Conservation (phyloP, 1,140 invertebrate genomes). For the Papilio helenus region DNA sequence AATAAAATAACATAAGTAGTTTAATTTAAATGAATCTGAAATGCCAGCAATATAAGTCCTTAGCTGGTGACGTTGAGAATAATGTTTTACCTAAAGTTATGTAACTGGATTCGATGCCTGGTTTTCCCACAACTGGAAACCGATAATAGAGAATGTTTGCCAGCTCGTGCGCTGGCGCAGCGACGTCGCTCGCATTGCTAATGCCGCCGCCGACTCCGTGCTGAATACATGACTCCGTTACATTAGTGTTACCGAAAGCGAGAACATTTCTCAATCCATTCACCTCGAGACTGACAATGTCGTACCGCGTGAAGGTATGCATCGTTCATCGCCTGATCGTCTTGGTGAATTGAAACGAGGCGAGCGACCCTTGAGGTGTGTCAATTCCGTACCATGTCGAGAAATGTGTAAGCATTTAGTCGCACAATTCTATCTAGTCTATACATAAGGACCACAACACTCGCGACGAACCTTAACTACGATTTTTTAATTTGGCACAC, state of each 20-base stretch:
- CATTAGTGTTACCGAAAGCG: background rate
- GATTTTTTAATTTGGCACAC: too few relatives aligned
- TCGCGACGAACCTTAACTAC: too few relatives aligned
- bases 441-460: too few relatives aligned
- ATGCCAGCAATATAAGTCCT: background rate
- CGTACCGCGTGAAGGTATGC: background rate
- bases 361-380: background rate
- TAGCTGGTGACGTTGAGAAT: background rate
- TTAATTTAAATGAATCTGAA: background rate
- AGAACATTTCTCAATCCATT: slow-evolving; percentile 1
- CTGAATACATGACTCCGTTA: background rate
- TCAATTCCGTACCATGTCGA: too few relatives aligned
- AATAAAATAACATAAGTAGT: too few relatives aligned
- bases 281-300: background rate
- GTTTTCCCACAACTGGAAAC: background rate
- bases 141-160: background rate
- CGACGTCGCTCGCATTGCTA: background rate
- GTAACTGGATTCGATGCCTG: background rate
- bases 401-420: too few relatives aligned
- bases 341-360: background rate
- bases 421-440: too few relatives aligned
- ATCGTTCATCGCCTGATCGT: background rate
- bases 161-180: background rate
- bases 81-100: background rate
- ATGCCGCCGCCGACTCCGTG: background rate